phyloP scores from a whole-genome alignment of 2,888 invertebrate genomes.

The Helleia helle region DNA sequence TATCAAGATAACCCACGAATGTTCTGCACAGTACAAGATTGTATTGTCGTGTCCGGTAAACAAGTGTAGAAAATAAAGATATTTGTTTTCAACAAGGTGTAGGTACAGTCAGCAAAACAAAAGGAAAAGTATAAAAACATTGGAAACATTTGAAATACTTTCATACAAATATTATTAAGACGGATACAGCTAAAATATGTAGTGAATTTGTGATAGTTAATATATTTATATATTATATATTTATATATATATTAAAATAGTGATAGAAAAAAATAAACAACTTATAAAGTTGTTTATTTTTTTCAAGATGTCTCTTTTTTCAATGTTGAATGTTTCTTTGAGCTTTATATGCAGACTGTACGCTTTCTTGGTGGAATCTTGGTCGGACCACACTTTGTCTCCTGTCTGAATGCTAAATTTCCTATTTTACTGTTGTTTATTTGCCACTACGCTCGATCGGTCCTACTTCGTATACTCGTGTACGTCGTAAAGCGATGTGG shows the following conservation, averaged over 20 bases:
- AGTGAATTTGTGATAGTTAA: too few species aligned
- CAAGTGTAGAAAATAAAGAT: constrained; percentile 3
- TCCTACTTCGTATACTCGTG: not conserved
- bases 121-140: too few species aligned
- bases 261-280: too few species aligned
- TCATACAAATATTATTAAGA: too few species aligned
- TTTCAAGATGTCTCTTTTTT: too few species aligned
- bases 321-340: too few species aligned
- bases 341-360: constrained; percentile 14
- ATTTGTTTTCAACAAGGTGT: constrained; percentile 1
- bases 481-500: not conserved
- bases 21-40: not conserved
- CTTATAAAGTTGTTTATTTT: too few species aligned
- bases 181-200: too few species aligned
- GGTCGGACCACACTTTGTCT: constrained; percentile 22
- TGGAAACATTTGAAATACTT: too few species aligned
- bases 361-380: constrained; percentile 9
- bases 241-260: too few species aligned
- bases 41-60: constrained; percentile 1
- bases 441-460: constrained; percentile 10
- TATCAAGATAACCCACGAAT: not conserved
- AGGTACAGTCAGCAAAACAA: not conserved
- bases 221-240: too few species aligned
- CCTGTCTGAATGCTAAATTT: constrained; percentile 26
- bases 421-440: constrained; percentile 21